phyloP scores from a whole-genome alignment of 2,888 invertebrate species.

The Pyralis farinalis region DNA sequence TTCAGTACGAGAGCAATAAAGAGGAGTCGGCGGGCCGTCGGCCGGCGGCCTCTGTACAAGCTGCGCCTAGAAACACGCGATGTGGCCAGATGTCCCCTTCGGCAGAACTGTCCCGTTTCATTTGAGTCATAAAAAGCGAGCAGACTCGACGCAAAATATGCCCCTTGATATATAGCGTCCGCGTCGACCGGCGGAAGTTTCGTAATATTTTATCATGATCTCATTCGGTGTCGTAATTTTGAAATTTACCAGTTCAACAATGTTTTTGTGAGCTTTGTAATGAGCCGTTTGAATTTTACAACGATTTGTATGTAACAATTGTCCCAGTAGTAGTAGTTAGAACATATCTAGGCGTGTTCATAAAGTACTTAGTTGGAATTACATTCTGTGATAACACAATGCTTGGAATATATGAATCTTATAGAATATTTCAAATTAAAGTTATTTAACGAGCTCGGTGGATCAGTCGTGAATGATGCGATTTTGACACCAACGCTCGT shows the following conservation, averaged over 20 bases:
- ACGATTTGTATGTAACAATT: too few relatives aligned
- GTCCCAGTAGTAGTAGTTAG: too few relatives aligned
- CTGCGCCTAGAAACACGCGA: not conserved
- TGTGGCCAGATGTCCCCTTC: constrained; percentile 4
- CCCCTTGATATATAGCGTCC: not conserved
- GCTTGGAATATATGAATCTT: too few relatives aligned
- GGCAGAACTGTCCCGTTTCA: constrained; percentile 1
- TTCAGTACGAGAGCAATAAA: not conserved
- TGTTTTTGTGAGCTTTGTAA: not conserved
- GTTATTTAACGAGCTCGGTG: too few relatives aligned
- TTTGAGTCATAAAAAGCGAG: not conserved
- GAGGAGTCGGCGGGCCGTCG: not conserved
- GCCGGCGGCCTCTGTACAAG: not conserved
- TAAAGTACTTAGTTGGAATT: too few relatives aligned
- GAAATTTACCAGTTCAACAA: too few relatives aligned
- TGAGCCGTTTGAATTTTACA: too few relatives aligned
- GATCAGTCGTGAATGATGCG: too few relatives aligned
- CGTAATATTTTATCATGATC: not conserved
- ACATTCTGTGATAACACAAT: too few relatives aligned
- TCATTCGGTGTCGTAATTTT: not conserved
- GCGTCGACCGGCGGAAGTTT: not conserved
- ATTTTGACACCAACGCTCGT: too few relatives aligned
- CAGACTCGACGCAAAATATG: not conserved
- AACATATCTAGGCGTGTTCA: too few relatives aligned
- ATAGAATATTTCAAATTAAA: too few relatives aligned